phyloP scores from a whole-genome alignment of 2,113 vertebrate genomes.

The Corythornis madagascariensis region DNA sequence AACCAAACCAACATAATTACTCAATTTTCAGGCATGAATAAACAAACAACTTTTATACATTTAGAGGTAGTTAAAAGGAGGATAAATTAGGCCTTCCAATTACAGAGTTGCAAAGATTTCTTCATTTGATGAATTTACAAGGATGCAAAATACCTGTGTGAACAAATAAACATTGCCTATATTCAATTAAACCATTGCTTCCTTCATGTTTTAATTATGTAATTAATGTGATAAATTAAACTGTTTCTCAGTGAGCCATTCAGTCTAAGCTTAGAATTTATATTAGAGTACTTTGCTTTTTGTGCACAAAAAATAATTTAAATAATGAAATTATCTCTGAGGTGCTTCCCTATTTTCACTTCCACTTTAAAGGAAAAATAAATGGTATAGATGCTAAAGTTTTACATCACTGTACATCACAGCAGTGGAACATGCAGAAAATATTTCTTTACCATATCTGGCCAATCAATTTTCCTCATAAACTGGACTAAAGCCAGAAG shows the following conservation, averaged over 20 bases:
- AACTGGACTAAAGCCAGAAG: background rate
- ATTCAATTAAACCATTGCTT: conserved; percentile 53
- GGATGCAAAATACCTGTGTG: conserved; percentile 36
- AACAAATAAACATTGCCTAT: conserved; percentile 43
- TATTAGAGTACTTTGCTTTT: conserved; percentile 3
- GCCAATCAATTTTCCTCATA: background rate
- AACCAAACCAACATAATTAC: background rate
- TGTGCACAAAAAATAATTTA: conserved; percentile 35
- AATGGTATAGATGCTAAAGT: background rate
- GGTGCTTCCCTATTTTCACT: background rate
- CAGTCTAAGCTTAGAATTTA: background rate
- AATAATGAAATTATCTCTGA: background rate
- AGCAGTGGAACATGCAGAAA: background rate
- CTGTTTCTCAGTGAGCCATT: conserved; percentile 4
- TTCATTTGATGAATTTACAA: conserved; percentile 42
- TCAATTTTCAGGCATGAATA: conserved; percentile 40
- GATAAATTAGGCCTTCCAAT: conserved; percentile 48
- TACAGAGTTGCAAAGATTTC: conserved; percentile 26
- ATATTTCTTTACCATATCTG: background rate
- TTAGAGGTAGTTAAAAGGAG: conserved; percentile 37
- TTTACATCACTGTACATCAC: background rate
- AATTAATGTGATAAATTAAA: conserved; percentile 65
- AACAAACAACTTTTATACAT: conserved; percentile 51
- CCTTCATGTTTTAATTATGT: conserved; percentile 45
- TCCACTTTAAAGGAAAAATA: background rate